Evolutionary conservation across 1,140 invertebrate species (phyloP).

Genomic region (Ylistrum balloti): DNA sequence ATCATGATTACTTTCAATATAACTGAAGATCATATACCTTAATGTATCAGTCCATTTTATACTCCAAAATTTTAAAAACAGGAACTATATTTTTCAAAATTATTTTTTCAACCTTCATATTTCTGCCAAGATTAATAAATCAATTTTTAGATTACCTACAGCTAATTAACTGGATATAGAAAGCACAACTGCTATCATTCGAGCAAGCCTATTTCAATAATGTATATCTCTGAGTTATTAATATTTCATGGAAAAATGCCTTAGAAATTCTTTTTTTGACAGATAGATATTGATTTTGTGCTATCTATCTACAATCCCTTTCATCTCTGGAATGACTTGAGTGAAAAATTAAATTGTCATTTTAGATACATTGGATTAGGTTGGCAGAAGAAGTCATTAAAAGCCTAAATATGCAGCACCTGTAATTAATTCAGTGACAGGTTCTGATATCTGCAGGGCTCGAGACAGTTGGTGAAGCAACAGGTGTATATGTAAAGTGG

Average conservation of each 20-base stretch:
- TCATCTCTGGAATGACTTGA: neutral
- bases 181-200: too few species aligned
- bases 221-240: neutral
- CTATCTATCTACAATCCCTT: neutral
- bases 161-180: too few species aligned
- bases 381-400: neutral
- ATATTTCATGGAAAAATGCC: neutral
- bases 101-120: too few species aligned
- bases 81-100: too few species aligned
- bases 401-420: neutral
- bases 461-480: neutral
- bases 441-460: slow-evolving; percentile 5
- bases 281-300: neutral
- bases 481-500: neutral
- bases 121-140: too few species aligned
- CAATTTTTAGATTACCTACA: too few species aligned
- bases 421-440: neutral
- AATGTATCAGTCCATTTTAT: too few species aligned
- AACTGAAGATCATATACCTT: too few species aligned
- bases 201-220: neutral
- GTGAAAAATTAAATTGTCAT: slow-evolving; percentile 13
- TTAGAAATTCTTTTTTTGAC: neutral
- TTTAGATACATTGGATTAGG: neutral
- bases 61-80: too few species aligned
- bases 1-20: too few species aligned